Evolutionary conservation across 2,888 invertebrate species (phyloP).

Genomic region (Drosophila mayaguana): DNA sequence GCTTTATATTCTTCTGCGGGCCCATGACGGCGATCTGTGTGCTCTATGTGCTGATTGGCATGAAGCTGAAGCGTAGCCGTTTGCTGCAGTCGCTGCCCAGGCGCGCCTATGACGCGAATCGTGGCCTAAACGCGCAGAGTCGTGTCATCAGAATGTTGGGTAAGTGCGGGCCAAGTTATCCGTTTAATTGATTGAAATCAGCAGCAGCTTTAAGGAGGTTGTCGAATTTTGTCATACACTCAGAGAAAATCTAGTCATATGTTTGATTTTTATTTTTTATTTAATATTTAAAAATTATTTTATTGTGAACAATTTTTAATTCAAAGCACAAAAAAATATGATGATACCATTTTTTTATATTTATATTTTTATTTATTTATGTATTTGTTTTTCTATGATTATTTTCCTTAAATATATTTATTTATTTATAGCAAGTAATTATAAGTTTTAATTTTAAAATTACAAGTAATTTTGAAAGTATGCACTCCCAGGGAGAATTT

Average conservation of each 20-base stretch:
- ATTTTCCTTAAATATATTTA: no score
- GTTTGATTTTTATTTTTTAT: not conserved
- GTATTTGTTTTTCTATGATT: no score
- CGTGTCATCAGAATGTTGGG: conserved; percentile 93
- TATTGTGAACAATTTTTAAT: no score
- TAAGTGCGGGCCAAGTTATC: conserved; percentile 85
- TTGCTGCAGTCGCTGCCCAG: conserved; percentile 88
- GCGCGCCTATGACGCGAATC: conserved; percentile 84
- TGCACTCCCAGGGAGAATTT: no score
- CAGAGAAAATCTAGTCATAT: not conserved
- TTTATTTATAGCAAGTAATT: no score
- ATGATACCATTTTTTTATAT: no score
- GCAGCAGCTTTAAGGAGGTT: conserved; percentile 10
- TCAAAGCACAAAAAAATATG: no score
- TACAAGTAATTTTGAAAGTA: no score
- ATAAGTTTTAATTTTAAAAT: no score
- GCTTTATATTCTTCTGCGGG: conserved; percentile 92
- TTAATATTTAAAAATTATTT: no score
- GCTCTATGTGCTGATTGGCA: conserved; percentile 91
- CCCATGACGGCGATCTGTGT: conserved; percentile 95
- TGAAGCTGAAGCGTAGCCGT: conserved; percentile 89
- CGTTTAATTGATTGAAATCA: conserved; percentile 70
- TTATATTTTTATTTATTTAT: no score
- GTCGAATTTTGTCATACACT: conserved; percentile 34
- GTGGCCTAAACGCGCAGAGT: conserved; percentile 87